phyloP scores from a whole-genome alignment of 2,888 invertebrate species.

The Noctua comes region DNA sequence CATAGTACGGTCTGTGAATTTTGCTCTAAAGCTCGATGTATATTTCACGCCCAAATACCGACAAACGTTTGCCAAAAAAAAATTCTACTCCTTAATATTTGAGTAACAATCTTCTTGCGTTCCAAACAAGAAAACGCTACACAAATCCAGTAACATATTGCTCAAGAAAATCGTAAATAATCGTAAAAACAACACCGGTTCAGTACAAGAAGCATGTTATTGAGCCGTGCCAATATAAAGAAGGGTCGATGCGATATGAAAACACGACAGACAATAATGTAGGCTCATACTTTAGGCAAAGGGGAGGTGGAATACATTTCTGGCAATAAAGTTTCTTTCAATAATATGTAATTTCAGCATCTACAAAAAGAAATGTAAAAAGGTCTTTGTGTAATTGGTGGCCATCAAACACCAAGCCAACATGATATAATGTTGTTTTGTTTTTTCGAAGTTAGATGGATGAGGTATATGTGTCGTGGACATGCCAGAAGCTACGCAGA shows the following conservation, averaged over 20 bases:
- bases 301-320: background rate
- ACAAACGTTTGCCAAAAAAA: too few species aligned
- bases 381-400: background rate
- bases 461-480: background rate
- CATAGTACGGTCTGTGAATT: too few species aligned
- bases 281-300: background rate
- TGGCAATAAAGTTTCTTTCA: background rate
- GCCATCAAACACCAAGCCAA: background rate
- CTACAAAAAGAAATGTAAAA: background rate
- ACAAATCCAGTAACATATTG: slow-evolving; percentile 6
- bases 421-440: background rate
- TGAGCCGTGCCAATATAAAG: background rate
- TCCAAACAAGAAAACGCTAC: background rate
- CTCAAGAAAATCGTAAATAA: slow-evolving; percentile 9
- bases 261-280: slow-evolving; percentile 25
- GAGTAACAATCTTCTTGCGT: background rate
- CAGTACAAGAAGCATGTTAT: slow-evolving; percentile 15
- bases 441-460: background rate
- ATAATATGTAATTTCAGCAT: background rate
- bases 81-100: too few species aligned
- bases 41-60: too few species aligned
- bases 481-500: background rate
- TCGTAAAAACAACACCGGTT: slow-evolving; percentile 35
- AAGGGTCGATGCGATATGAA: slow-evolving; percentile 21
- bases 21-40: too few species aligned